A percentile compares a stretch with the other conserved stretches of the same genome.
These are phyloP conservation scores for Phoenoteleia sp. DNA, from an alignment of 2,888 invertebrate genomes.

Conservation along the genomic window DNA sequence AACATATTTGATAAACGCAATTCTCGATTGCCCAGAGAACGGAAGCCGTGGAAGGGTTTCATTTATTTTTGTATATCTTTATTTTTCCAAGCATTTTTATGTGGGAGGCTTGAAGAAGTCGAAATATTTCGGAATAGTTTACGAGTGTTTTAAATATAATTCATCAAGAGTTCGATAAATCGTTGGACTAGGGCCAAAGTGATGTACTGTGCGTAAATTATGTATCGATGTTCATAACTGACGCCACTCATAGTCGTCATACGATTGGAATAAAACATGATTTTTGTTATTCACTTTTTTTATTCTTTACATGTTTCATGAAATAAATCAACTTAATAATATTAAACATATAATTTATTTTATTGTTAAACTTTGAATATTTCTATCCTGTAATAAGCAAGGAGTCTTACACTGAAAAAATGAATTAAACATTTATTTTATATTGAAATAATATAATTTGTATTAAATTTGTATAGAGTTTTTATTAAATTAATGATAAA, in stretches of 20 bases:
- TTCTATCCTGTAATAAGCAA: too few relatives aligned
- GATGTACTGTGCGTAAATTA: conserved; percentile 80
- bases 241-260: conserved; percentile 80
- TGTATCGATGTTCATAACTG: conserved; percentile 80
- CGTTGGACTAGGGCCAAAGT: conserved; percentile 79
- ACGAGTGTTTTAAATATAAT: conserved; percentile 79
- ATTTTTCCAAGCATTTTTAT: conserved; percentile 7
- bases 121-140: conserved; percentile 31
- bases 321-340: too few relatives aligned
- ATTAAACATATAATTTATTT: too few relatives aligned
- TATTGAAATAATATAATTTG: too few relatives aligned
- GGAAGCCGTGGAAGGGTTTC: conserved; percentile 80
- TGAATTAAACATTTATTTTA: too few relatives aligned
- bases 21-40: conserved; percentile 79
- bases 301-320: too few relatives aligned
- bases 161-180: conserved; percentile 83
- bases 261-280: conserved; percentile 81
- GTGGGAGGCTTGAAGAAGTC: not conserved
- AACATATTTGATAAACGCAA: conserved; percentile 74
- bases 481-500: too few relatives aligned
- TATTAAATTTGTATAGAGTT: too few relatives aligned
- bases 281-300: conserved; percentile 4
- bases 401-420: too few relatives aligned
- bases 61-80: conserved; percentile 17
- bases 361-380: too few relatives aligned